These are phyloP conservation scores for human DNA, from an alignment of 2,113 vertebrate species.

Conservation along the genomic window GRCh38 chr1:45597501-45598000, in stretches of 20 bases:
- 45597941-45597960: background rate
- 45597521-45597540: background rate
- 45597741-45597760: background rate
- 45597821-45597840: background rate
- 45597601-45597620: background rate
- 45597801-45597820: background rate
- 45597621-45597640: background rate
- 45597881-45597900: background rate
- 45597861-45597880: background rate
- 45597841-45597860: background rate
- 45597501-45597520: background rate
- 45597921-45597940: background rate
- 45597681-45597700: background rate
- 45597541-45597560: background rate
- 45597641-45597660: background rate
- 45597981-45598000: background rate
- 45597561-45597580: background rate
- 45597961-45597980: background rate
- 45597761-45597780: background rate
- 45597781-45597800: background rate
- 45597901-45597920: background rate
- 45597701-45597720: background rate
- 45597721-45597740: background rate
- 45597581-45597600: background rate
- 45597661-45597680: background rate